Percentiles rank a stretch among this genome's conserved stretches.
Conservation (phyloP, 2,888 invertebrate genomes). For the Bursaphelenchus okinawaensis region DNA sequence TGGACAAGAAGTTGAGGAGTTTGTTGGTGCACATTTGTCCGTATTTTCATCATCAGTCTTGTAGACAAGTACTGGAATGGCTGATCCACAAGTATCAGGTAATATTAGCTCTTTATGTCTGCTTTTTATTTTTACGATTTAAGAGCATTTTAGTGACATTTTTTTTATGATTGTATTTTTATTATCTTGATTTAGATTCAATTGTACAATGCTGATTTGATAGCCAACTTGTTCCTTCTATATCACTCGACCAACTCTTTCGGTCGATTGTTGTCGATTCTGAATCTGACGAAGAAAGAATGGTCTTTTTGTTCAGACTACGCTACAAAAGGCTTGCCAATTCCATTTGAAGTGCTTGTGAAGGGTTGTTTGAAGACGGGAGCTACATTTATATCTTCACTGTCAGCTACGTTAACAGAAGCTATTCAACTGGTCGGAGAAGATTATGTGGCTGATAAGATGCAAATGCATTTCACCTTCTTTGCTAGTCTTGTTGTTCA, state of each 20-base stretch:
- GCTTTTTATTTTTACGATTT: too few relatives aligned
- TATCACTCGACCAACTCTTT: constrained; percentile 89
- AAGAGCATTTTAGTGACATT: too few relatives aligned
- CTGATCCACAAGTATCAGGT: constrained; percentile 69
- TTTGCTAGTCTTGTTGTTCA: constrained; percentile 24
- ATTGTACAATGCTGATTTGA: constrained; percentile 75
- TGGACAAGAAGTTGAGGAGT: constrained; percentile 72
- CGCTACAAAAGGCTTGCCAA: constrained; percentile 31
- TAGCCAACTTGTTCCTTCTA: constrained; percentile 77
- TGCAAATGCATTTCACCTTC: constrained; percentile 29
- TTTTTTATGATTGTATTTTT: too few relatives aligned
- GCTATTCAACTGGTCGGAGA: constrained; percentile 20
- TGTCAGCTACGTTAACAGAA: constrained; percentile 10
- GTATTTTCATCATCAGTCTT: constrained; percentile 75
- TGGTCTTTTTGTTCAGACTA: constrained; percentile 59
- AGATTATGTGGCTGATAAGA: constrained; percentile 17
- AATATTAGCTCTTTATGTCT: too few relatives aligned
- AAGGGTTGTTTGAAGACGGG: constrained; percentile 21
- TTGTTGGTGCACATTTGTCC: constrained; percentile 78
- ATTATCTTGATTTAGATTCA: constrained; percentile 82
- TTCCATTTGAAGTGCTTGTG: constrained; percentile 38
- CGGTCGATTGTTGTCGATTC: constrained; percentile 71
- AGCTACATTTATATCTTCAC: background rate
- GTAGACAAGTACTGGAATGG: constrained; percentile 92
- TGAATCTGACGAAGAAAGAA: constrained; percentile 63